Evolutionary conservation across 2,888 invertebrate species (phyloP), one percentile per base, ranked within the genome.

Genomic region (Thymelicus acteon): DNA sequence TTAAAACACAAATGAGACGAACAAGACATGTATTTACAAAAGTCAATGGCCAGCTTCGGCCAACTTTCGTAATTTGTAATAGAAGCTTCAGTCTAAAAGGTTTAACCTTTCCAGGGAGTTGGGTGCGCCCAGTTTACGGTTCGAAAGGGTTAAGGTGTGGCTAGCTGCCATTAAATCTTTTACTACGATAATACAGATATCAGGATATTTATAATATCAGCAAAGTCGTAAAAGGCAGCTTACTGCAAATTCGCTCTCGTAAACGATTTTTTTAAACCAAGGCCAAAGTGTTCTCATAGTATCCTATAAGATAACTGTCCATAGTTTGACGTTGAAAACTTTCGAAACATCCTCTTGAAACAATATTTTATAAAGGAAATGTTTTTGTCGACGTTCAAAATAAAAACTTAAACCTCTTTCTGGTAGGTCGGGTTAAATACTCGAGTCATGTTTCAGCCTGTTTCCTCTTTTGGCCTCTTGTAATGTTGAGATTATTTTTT

Each of bases 351-450:
- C 40, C 1, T 44, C 44, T 44, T 12, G 44, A 10, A 44, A 44
- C 2, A 44, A 44, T 4, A 12, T 12, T 44, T 12, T 40, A 40
- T 31, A 31, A 2, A 1, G 3, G 31, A 2, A 40, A 73, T 67
- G 72, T 73, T 64, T 73, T 71, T 67, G 67, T 74, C 67, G 64
- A 72, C 69, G 61, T 75, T 74, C 74, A 75, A 76, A 77, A 75
- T 75, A 76, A 71, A 75, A 78, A 67, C 73, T 77, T 75, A 77
- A 40, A 80, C 82, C 80, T 68, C 52, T 57, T 57, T 68, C 54
- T 78, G 82, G 83, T 83, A 72, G 75, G 72, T 74, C 82, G 75
- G 79, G 82, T 81, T 79, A 72, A 77, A 74, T 67, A 72, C 73
- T 80, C 80, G 82, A 84, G 73, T 83, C 84, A 83, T 74, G 71